Base-by-base conservation (phyloP, 2,888 invertebrate species). In the Actias luna region DNA sequence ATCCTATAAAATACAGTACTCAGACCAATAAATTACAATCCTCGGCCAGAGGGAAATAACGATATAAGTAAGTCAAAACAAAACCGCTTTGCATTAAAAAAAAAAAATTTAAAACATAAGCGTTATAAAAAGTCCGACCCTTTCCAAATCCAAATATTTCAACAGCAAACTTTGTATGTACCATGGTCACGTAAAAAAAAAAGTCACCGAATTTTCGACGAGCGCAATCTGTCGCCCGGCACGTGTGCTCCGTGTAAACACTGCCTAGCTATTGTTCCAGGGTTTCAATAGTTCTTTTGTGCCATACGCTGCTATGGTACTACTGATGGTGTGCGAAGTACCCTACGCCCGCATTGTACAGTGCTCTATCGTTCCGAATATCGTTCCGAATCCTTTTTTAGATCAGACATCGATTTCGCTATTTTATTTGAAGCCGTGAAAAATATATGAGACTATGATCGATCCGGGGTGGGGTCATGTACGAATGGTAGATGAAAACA, bases 251-350 rank as follows among this genome's bases (percentile, higher is more conserved):
- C 72, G 79, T 83, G 82, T 82, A 83, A 80, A 85, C 87, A 79
- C 70, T 65, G 76, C 77, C 77, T 77, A 77, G 79, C 84, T 80
- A 86, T 88, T 88, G 87, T 88, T 80, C 79, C 67, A 73, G 72
- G 69, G 68, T 68, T 84, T 86, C 83, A 84, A 87, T 85, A 78
- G 76, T 75, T 68, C 84, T 68, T 78, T 82, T 83, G 80, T 84
- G 65, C 63, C 67, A 67, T 69, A 50, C 12, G 46, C 68, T 69
- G 62, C 60, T 67, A 69, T 69, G 64, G 69, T 67, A 63, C 70
- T 33, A 5, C 46, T 64, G 70, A 65, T 62, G 63, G 60, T 58
- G 55, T 27, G 59, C 50, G 27, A 57, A 55, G 59, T 25, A 46
- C 50, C 52, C 35, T 62, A 36, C 50, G 35, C 33, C 52, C 31